A percentile compares a stretch with the other conserved stretches of the same genome.
phyloP scores from a whole-genome alignment of 2,797 vertebrate species.

The Fringilla coelebs region DNA sequence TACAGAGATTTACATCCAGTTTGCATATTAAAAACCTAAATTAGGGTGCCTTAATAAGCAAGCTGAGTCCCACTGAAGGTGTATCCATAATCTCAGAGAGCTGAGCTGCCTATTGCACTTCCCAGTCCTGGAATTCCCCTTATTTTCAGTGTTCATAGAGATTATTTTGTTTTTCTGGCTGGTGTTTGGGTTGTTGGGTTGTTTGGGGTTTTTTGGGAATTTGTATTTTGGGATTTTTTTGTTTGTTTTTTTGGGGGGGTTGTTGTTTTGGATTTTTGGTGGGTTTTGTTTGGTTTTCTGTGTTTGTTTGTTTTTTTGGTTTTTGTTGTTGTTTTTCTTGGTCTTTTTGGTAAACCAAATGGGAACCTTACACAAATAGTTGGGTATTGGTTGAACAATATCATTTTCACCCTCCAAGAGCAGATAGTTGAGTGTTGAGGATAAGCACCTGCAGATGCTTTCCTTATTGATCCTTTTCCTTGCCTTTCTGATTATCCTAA shows the following conservation, averaged over 20 bases:
- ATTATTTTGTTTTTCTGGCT: not conserved
- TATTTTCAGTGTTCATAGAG: not conserved
- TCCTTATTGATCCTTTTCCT: not conserved
- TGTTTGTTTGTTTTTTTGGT: not conserved
- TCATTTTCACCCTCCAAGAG: not conserved
- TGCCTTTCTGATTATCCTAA: not conserved
- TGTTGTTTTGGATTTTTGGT: not conserved
- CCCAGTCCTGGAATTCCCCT: not conserved
- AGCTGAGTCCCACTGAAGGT: not conserved
- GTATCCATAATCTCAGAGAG: not conserved
- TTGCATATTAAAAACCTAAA: not conserved
- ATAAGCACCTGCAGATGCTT: not conserved
- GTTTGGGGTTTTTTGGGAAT: no score
- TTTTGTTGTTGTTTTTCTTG: no score
- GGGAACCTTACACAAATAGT: not conserved
- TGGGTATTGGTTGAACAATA: accelerated
- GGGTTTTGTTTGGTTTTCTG: not conserved
- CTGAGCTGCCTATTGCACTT: not conserved
- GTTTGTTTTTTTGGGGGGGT: accelerated
- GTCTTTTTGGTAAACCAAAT: not conserved
- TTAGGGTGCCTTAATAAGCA: not conserved
- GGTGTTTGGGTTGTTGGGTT: not conserved
- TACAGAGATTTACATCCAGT: not conserved
- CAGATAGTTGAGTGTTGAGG: not conserved
- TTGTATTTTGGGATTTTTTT: not conserved